Conservation (phyloP, 2,113 vertebrate genomes). For the Suricata suricatta region DNA sequence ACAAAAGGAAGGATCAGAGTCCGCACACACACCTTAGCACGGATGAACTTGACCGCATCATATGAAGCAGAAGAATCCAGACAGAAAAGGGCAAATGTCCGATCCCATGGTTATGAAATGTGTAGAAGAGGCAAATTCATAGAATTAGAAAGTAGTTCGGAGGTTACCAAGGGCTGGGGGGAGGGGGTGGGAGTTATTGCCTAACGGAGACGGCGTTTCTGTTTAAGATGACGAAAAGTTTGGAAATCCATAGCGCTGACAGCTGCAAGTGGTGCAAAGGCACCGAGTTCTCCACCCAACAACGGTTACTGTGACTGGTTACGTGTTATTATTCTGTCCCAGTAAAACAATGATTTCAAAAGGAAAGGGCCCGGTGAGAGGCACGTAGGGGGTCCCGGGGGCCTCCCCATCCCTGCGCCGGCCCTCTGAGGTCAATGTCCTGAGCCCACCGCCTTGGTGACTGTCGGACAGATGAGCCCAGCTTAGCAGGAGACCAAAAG, state of each 20-base stretch:
- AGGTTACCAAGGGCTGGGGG: neutral
- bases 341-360: neutral
- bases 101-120: neutral
- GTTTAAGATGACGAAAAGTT: neutral
- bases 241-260: neutral
- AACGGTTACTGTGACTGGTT: neutral
- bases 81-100: neutral
- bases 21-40: accelerated
- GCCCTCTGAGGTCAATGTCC: neutral
- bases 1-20: neutral
- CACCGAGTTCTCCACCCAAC: accelerated
- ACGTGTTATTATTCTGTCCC: neutral
- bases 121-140: neutral
- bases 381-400: neutral
- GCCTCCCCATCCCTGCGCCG: accelerated
- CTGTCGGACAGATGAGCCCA: neutral
- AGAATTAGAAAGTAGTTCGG: neutral
- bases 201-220: neutral
- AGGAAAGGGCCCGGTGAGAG: neutral
- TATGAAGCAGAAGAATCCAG: neutral
- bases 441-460: neutral
- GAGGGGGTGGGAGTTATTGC: neutral
- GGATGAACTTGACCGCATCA: neutral
- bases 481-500: neutral
- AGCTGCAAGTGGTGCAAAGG: accelerated